Evolutionary conservation across 2,797 vertebrate species (phyloP).

Genomic region (Euphonia xanthogaster): DNA sequence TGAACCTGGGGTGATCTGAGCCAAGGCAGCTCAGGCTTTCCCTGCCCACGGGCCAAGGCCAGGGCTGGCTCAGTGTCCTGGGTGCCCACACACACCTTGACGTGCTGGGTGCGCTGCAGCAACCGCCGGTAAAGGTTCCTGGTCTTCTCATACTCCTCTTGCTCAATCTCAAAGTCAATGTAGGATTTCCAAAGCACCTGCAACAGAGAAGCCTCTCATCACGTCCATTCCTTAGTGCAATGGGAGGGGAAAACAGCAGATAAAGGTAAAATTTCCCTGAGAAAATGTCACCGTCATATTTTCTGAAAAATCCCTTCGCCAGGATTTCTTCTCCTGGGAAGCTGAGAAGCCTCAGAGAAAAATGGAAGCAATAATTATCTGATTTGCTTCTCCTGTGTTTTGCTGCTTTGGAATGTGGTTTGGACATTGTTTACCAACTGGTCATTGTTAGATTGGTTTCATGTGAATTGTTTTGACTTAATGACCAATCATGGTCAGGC

Average conservation of each 20-base stretch:
- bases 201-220: neutral
- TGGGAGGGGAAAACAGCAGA: fast-evolving
- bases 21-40: neutral
- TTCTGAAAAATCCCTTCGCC: too few species aligned
- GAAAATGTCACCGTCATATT: neutral
- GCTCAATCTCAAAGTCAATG: constrained; percentile 98
- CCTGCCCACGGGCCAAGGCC: fast-evolving
- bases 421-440: too few species aligned
- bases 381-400: too few species aligned
- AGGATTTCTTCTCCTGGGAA: too few species aligned
- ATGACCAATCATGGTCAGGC: too few species aligned
- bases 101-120: constrained; percentile 93
- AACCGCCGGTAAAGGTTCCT: constrained; percentile 89
- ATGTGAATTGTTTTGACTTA: too few species aligned
- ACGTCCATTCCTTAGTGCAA: fast-evolving
- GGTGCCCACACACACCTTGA: constrained; percentile 81
- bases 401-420: too few species aligned
- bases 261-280: neutral
- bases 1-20: neutral
- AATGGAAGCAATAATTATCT: too few species aligned
- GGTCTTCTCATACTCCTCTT: constrained; percentile 92
- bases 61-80: neutral
- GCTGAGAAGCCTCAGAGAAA: too few species aligned
- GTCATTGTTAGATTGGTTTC: too few species aligned
- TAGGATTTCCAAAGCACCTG: constrained; percentile 99